These are phyloP conservation scores for Rhagonycha lutea DNA, from an alignment of 2,888 invertebrate species.

Conservation along the genomic window DNA sequence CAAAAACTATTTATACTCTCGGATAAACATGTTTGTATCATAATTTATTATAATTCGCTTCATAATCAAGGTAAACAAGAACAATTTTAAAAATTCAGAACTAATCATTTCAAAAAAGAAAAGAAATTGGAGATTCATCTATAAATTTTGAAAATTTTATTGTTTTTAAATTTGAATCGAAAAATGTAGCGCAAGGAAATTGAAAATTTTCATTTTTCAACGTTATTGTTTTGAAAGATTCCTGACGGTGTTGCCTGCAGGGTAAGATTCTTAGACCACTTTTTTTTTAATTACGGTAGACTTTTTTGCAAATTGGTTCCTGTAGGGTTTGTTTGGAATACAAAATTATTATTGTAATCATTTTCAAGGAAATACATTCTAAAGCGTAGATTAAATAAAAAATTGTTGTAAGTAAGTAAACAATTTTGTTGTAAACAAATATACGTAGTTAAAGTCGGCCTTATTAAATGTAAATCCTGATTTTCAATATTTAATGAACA, in stretches of 20 bases:
- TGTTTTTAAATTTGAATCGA: neutral
- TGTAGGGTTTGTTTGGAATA: neutral
- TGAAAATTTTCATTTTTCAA: neutral
- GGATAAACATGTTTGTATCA: conserved; percentile 24
- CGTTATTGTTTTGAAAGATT: neutral
- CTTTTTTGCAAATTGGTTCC: neutral
- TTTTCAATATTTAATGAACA: neutral
- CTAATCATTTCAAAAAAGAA: neutral
- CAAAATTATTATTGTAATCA: neutral
- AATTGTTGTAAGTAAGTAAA: neutral
- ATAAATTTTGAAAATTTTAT: neutral
- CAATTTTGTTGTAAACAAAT: neutral
- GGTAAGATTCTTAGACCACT: neutral
- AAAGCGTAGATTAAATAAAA: neutral
- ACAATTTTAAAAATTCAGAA: conserved; percentile 6
- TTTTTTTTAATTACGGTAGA: neutral
- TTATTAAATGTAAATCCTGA: neutral
- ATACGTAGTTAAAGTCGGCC: neutral
- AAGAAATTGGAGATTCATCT: neutral
- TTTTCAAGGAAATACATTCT: neutral
- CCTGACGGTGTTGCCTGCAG: neutral
- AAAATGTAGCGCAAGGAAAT: neutral
- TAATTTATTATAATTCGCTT: conserved; percentile 22
- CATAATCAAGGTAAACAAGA: conserved; percentile 39
- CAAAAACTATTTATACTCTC: conserved; percentile 35